Evolutionary conservation across 2,113 vertebrate species (phyloP), one percentile per base, ranked within the genome.

Genomic region (Pollachius pollachius): DNA sequence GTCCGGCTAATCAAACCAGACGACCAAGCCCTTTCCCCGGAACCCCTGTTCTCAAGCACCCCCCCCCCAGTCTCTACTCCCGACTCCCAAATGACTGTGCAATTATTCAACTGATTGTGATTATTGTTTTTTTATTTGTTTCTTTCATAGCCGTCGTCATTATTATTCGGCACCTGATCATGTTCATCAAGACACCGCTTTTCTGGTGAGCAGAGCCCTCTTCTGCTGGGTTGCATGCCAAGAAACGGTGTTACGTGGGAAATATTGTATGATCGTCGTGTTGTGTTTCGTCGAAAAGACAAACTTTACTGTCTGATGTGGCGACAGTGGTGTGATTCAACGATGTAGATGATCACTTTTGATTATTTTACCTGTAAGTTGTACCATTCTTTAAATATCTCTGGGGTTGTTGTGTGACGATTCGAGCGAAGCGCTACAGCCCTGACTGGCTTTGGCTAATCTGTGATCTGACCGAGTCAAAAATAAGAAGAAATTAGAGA

Each of bases 1-100:
- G 41, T 3, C 7, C 30, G 30, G 30, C 30, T 30, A 30, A 30
- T 30, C 3, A 30, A 30, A 30, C 30, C 30, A 30, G 30, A 4
- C 30, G 30, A 30, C 30, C 30, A 30, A 30, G 4, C 30, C 30
- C 30, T 30, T 30, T 66, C 67, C 41, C 70, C 57, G 1, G 65
- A 76, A 62, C 66, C 72, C 30, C 77, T 70, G 54, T 17, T 69
- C 77, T 68, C 64, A 21, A 71, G 65, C 27, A 72, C 79, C 62
- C 62, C 23, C 59, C 62, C 61, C 23, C 17, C 65, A 41, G 67
- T 54, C 70, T 67, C 74, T 5, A 61, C 65, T 52, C 34, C 62
- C 80, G 78, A 70, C 90, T 88, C 81, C 85, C 73, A 89, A 88
- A 83, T 89, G 81, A 89, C 82, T 85, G 93, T 95, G 94, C 94